These are phyloP conservation scores for Cotesia chilonis DNA, from an alignment of 1,140 invertebrate species.

Conservation along the genomic window DNA sequence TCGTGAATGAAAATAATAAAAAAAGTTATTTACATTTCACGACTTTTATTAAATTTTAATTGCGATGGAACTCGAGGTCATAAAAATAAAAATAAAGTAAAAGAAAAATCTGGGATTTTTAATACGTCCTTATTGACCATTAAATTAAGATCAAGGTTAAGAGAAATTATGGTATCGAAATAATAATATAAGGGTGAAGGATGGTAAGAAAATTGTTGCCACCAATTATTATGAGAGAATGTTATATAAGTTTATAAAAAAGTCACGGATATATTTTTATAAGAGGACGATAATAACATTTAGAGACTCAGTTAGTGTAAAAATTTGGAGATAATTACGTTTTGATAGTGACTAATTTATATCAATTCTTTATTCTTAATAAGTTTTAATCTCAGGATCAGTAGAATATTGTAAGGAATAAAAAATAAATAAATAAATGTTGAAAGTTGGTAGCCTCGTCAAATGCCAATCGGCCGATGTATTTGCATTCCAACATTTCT, in stretches of 20 bases:
- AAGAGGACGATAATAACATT: no score
- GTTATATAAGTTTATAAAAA: no score
- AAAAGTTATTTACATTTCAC: background rate
- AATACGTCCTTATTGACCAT: slow-evolving; percentile 14
- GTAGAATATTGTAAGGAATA: background rate
- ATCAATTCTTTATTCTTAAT: background rate
- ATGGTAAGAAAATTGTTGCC: slow-evolving; percentile 1
- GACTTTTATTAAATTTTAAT: background rate
- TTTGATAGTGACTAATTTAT: no score
- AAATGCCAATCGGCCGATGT: slow-evolving; percentile 48
- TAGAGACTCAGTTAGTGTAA: no score
- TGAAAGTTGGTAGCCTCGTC: slow-evolving; percentile 41
- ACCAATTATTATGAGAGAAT: background rate
- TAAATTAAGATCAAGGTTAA: slow-evolving; percentile 39
- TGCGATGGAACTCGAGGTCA: slow-evolving; percentile 21
- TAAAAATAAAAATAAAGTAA: slow-evolving; percentile 18
- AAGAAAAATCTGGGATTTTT: slow-evolving; percentile 3
- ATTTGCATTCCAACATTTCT: slow-evolving; percentile 53
- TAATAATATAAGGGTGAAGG: slow-evolving; percentile 21
- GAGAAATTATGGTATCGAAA: background rate
- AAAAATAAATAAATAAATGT: slow-evolving; percentile 34
- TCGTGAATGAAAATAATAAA: no score
- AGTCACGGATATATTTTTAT: no score
- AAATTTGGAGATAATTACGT: no score
- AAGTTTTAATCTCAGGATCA: background rate